Percentiles rank a stretch among this genome's conserved stretches.
phyloP scores from a whole-genome alignment of 1,140 invertebrate species.

The Listronotus oregonensis region DNA sequence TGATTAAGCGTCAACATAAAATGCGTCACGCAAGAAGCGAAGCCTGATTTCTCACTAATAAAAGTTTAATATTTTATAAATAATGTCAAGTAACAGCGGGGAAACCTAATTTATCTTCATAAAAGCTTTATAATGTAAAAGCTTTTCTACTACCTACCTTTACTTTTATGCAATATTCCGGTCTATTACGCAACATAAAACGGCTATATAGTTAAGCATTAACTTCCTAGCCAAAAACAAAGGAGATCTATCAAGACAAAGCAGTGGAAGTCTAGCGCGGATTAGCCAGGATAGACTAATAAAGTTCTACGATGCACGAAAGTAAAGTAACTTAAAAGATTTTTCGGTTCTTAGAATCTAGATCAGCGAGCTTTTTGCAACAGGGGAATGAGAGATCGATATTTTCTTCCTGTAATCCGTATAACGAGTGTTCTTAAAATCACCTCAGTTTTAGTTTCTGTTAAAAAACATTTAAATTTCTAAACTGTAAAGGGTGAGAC shows the following conservation, averaged over 20 bases:
- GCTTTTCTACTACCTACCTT: constrained; percentile 10
- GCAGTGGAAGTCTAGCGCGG: background rate
- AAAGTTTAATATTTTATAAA: constrained; percentile 11
- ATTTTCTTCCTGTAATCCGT: no score
- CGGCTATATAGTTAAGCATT: constrained; percentile 4
- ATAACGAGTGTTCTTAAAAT: no score
- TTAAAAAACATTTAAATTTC: no score
- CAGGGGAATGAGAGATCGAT: no score
- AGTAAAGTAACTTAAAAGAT: background rate
- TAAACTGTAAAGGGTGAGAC: no score
- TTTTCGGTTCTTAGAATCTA: background rate
- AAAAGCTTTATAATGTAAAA: constrained; percentile 17
- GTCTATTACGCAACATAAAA: constrained; percentile 2
- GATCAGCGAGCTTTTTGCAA: background rate
- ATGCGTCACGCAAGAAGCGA: no score
- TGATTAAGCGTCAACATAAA: no score
- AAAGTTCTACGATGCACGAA: background rate
- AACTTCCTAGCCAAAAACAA: constrained; percentile 3
- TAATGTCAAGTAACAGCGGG: constrained; percentile 10
- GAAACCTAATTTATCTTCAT: constrained; percentile 17
- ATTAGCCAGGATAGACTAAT: constrained; percentile 4
- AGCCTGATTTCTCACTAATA: no score
- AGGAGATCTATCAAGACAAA: constrained; percentile 1
- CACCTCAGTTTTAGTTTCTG: no score
- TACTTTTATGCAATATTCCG: constrained; percentile 8